Evolutionary conservation across 2,888 invertebrate species (phyloP).

Genomic region (Nomada fabriciana): DNA sequence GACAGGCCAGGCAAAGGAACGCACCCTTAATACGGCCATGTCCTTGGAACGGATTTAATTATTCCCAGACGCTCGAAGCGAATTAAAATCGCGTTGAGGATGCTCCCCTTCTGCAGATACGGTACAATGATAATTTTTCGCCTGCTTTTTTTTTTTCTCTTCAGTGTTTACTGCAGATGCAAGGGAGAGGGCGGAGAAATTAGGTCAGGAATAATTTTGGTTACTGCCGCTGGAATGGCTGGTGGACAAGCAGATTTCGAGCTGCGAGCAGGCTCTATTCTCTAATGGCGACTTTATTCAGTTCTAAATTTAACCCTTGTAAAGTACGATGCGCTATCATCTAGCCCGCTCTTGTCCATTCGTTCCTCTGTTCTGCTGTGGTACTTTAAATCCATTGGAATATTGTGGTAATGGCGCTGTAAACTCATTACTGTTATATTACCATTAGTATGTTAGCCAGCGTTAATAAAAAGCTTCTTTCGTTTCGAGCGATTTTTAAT

Average conservation of each 20-base stretch:
- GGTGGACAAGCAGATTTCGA: not conserved
- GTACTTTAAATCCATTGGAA: too few species aligned
- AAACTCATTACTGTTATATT: too few species aligned
- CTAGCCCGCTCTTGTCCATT: not conserved
- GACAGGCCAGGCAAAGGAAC: not conserved
- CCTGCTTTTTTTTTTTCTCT: not conserved
- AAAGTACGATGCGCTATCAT: not conserved
- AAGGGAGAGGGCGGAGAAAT: not conserved
- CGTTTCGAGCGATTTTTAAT: not conserved
- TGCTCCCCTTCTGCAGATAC: not conserved
- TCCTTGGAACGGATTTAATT: conserved; percentile 37
- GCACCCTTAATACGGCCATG: conserved; percentile 15
- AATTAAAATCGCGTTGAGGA: conserved; percentile 33
- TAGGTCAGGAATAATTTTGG: conserved; percentile 14
- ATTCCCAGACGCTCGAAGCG: conserved; percentile 12
- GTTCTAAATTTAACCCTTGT: conserved; percentile 6
- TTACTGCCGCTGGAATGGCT: not conserved
- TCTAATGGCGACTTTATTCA: not conserved
- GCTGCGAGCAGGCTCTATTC: not conserved
- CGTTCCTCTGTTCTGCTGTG: too few species aligned
- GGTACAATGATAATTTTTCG: not conserved
- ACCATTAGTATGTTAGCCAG: too few species aligned
- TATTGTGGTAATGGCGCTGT: too few species aligned
- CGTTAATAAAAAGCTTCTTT: too few species aligned
- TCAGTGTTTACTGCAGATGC: not conserved